A percentile compares a stretch with the other conserved stretches of the same genome.
phyloP scores from a whole-genome alignment of 2,888 invertebrate genomes.

The Epinotia nisella region DNA sequence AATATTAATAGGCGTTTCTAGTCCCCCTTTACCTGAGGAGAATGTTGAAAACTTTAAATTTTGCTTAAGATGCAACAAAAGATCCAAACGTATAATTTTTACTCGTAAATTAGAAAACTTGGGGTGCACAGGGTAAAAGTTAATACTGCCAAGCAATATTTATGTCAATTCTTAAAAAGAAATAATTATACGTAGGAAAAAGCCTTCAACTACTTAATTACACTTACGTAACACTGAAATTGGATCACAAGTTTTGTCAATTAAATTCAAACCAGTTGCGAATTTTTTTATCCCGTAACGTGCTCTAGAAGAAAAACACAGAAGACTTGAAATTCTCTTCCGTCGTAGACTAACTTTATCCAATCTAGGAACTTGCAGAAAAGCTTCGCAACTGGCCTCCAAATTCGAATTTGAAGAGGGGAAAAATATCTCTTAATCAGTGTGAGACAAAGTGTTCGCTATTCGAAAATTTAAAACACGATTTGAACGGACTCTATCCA shows the following conservation, averaged over 20 bases:
- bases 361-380: constrained; percentile 13
- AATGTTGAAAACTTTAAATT: constrained; percentile 21
- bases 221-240: background rate
- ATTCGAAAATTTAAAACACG: no score
- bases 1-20: constrained; percentile 40
- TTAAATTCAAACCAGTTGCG: constrained; percentile 4
- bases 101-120: constrained; percentile 8
- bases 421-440: background rate
- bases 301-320: constrained; percentile 2
- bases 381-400: background rate
- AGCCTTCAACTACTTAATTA: background rate
- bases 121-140: background rate
- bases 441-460: background rate
- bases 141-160: background rate
- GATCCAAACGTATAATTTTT: constrained; percentile 8
- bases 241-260: background rate
- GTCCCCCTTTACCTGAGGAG: constrained; percentile 37
- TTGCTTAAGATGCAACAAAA: constrained; percentile 4
- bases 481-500: no score
- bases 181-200: background rate
- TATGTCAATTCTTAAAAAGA: no score
- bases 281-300: background rate
- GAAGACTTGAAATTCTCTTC: background rate
- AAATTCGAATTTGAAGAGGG: background rate
- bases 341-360: constrained; percentile 6